Evolutionary conservation across 1,140 invertebrate species (phyloP), one percentile per base, ranked within the genome.

Genomic region (Drosophila malerkotliana): DNA sequence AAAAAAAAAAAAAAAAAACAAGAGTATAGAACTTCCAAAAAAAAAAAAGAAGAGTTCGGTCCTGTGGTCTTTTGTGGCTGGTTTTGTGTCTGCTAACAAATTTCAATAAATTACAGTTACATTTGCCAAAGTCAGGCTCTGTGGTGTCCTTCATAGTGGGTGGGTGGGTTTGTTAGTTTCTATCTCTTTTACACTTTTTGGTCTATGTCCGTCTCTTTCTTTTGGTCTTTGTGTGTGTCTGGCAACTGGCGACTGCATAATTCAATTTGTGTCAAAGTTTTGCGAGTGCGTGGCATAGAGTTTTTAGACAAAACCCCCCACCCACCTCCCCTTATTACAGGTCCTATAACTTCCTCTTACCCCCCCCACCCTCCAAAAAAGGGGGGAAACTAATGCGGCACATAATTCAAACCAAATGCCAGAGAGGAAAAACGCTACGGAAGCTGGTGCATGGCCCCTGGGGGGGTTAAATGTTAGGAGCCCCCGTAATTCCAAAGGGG

Each of bases 101-200:
- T 87, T 87, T 88, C 83, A 88, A 87, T 87, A 87, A 87, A 87
- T 87, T 87, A 87, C 83, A 88, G 78, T 87, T 88, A 87, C 82
- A 87, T 87, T 88, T 82, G 78, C 64, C 81, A 77, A 77, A 85
- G 81, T 84, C 80, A 79, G 80, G 54, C 45, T 21, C 53, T 52
- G 52, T 52, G 63, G 52, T 55, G 63, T 32, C 64, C 67, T 69
- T 69, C 15, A 18, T 47, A 10, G 44, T 39, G 24, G 10, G 53
- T 59, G 60, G 45, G 1, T 18, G 18, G 18, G 18, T 18, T 2
- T 41, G 55, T 10, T 0, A 5, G 8, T 28, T n/a, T 4, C 30
- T 21, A 21, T 14, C n/a, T 15, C 26, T 47, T 30, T 58, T 18
- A 18, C 18, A 28, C 15, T 0, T 21, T 5, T 21, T 5, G 3